A percentile compares a stretch with the other conserved stretches of the same genome.
Conservation (phyloP, 1,140 invertebrate species). For the Zaprionus vittiger region DNA sequence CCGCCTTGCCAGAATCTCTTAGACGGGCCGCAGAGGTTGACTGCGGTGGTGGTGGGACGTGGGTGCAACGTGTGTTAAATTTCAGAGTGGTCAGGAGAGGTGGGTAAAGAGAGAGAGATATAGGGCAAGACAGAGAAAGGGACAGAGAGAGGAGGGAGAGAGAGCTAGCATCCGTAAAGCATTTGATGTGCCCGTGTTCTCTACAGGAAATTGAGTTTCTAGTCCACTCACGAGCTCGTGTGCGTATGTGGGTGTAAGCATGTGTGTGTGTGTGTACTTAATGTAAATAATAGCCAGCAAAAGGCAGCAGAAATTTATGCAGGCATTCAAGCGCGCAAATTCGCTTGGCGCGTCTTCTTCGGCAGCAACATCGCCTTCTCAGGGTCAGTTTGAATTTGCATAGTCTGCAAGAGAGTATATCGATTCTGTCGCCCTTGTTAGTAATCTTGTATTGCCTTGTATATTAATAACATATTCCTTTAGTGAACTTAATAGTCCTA, state of each 20-base stretch:
- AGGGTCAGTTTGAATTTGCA: conserved; percentile 54
- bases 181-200: conserved; percentile 70
- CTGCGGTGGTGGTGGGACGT: conserved; percentile 14
- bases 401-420: background rate
- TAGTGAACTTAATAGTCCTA: too few species aligned
- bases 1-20: conserved; percentile 27
- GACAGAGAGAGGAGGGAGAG: background rate
- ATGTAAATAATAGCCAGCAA: conserved; percentile 54
- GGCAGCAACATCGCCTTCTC: conserved; percentile 42
- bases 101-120: background rate
- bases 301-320: conserved; percentile 57
- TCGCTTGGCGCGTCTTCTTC: conserved; percentile 45
- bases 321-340: conserved; percentile 62
- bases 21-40: conserved; percentile 59
- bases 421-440: background rate
- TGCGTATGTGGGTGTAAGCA: conserved; percentile 12
- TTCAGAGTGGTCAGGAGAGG: conserved; percentile 45
- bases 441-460: too few species aligned
- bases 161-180: conserved; percentile 53
- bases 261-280: conserved; percentile 33
- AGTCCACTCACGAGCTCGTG: conserved; percentile 31
- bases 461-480: too few species aligned
- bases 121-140: background rate
- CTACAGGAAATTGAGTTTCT: conserved; percentile 79
- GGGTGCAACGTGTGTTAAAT: conserved; percentile 74